phyloP scores from a whole-genome alignment of 2,797 vertebrate species.

The Lacerta agilis region DNA sequence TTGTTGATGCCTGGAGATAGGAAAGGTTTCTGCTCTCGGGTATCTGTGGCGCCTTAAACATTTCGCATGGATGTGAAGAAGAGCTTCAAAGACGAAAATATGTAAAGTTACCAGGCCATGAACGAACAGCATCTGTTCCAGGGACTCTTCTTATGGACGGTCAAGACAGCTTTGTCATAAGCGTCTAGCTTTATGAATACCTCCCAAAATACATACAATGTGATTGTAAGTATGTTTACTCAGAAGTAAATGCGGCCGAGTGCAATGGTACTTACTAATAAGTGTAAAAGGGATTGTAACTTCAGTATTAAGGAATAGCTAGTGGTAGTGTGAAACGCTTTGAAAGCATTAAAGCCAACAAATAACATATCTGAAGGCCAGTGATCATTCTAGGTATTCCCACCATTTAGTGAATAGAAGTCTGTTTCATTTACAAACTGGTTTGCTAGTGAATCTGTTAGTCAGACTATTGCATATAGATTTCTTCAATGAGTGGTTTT shows the following conservation, averaged over 20 bases:
- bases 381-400: neutral
- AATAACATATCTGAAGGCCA: neutral
- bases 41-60: neutral
- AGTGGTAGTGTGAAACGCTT: neutral
- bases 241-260: neutral
- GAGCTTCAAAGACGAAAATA: neutral
- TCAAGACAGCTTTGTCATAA: neutral
- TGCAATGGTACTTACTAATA: neutral
- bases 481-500: neutral
- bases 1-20: neutral
- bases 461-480: neutral
- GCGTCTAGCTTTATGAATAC: neutral
- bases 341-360: neutral
- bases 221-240: neutral
- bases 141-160: neutral
- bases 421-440: neutral
- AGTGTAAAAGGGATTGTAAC: neutral
- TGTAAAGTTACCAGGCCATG: neutral
- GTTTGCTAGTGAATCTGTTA: neutral
- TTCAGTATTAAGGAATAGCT: neutral
- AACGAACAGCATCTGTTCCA: neutral
- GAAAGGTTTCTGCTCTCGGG: neutral
- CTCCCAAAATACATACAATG: neutral
- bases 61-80: neutral
- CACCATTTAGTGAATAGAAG: neutral